Evolutionary conservation across 2,797 vertebrate genomes (phyloP).

Genomic region (Urosaurus nigricauda): DNA sequence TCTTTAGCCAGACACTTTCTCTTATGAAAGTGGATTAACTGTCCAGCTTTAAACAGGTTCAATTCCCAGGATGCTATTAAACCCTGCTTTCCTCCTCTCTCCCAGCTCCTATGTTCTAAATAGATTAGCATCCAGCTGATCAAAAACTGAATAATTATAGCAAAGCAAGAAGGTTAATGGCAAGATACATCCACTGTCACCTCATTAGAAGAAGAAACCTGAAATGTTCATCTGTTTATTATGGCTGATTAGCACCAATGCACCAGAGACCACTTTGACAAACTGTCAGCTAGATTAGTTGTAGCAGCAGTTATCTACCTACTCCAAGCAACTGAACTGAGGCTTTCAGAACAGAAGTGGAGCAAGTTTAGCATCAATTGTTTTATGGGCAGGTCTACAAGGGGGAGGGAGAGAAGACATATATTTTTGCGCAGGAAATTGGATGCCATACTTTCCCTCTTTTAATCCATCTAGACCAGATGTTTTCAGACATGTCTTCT

Average conservation of each 20-base stretch:
- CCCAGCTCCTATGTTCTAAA: conserved; percentile 19
- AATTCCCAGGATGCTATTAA: conserved; percentile 33
- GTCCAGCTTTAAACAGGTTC: conserved; percentile 19
- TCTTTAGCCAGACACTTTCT: neutral
- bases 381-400: neutral
- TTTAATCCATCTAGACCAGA: conserved; percentile 9
- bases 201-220: conserved; percentile 44
- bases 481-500: neutral
- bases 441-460: neutral
- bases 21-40: conserved; percentile 8
- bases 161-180: conserved; percentile 61
- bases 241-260: conserved; percentile 44
- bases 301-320: conserved; percentile 15
- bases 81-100: neutral
- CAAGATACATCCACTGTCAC: conserved; percentile 50
- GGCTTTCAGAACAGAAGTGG: neutral
- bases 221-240: conserved; percentile 23
- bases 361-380: neutral
- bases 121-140: conserved; percentile 47
- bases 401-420: too few relatives aligned
- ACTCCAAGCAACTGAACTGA: neutral
- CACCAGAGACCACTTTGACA: conserved; percentile 24
- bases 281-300: conserved; percentile 18
- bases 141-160: conserved; percentile 65
- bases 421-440: neutral